Conservation (phyloP, 2,113 vertebrate species). For the Crocuta crocuta region DNA sequence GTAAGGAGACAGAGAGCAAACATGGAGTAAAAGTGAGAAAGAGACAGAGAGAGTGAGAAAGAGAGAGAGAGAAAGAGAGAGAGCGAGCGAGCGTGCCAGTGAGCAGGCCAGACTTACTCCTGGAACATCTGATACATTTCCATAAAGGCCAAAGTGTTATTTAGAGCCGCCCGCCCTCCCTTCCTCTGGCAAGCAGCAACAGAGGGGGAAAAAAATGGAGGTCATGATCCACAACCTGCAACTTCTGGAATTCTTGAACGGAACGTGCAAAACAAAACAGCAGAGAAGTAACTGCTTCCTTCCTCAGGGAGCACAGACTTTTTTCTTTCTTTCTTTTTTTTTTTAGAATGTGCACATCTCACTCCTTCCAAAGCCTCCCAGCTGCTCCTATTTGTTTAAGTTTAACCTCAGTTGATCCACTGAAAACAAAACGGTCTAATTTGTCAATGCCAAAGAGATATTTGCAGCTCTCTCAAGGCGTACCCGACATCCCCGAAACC, state of each 20-base stretch:
- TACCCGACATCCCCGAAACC: conserved; percentile 69
- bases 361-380: conserved; percentile 66
- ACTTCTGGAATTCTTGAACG: conserved; percentile 79
- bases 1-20: conserved; percentile 78
- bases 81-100: not conserved
- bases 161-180: conserved; percentile 84
- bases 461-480: not conserved
- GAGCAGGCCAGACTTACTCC: conserved; percentile 74
- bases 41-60: conserved; percentile 57
- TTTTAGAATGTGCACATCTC: conserved; percentile 6
- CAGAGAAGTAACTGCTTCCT: conserved; percentile 76
- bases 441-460: conserved; percentile 25
- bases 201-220: conserved; percentile 6
- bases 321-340: not conserved
- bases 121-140: conserved; percentile 87
- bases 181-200: conserved; percentile 79
- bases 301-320: conserved; percentile 53
- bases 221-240: conserved; percentile 74
- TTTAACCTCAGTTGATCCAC: conserved; percentile 70
- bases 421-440: not conserved
- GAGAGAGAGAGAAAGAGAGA: conserved; percentile 39
- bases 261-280: conserved; percentile 72
- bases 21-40: not conserved
- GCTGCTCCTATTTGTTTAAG: conserved; percentile 77
- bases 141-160: conserved; percentile 89